phyloP scores from a whole-genome alignment of 2,888 invertebrate species.

The Melanophora roralis region DNA sequence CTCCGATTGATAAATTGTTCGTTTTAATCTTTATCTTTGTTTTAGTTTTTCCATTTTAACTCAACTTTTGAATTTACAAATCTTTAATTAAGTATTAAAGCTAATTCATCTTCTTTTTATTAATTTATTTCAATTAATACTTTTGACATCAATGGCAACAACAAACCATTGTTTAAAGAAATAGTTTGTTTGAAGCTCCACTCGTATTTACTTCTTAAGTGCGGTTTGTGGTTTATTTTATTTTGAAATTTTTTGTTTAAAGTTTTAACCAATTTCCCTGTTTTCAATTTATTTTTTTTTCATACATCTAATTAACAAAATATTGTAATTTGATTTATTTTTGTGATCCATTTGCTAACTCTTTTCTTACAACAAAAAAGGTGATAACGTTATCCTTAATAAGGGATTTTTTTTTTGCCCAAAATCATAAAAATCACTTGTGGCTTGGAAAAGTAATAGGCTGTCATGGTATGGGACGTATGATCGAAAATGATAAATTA shows the following conservation, averaged over 20 bases:
- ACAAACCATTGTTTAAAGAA: not conserved
- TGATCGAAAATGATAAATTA: too few relatives aligned
- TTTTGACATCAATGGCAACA: not conserved
- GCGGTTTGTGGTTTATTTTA: conserved; percentile 1
- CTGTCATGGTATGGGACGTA: too few relatives aligned
- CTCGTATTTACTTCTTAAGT: not conserved
- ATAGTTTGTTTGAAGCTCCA: not conserved
- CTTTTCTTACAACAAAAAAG: too few relatives aligned
- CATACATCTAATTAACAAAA: not conserved
- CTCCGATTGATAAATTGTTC: conserved; percentile 24
- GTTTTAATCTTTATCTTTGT: not conserved
- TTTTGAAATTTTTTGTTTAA: not conserved
- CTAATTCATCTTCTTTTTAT: not conserved
- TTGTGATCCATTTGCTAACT: too few relatives aligned
- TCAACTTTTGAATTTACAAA: not conserved
- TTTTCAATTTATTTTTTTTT: not conserved
- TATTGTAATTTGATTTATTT: not conserved
- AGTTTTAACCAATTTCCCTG: not conserved
- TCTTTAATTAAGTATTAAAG: conserved; percentile 13
- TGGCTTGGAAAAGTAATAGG: too few relatives aligned
- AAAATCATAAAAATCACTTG: too few relatives aligned
- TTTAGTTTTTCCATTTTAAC: not conserved
- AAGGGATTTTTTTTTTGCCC: too few relatives aligned
- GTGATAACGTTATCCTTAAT: too few relatives aligned
- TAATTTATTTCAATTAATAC: not conserved